These are phyloP conservation scores for Helicolenus hilgendorfi DNA, from an alignment of 2,797 vertebrate genomes.

Conservation along the genomic window DNA sequence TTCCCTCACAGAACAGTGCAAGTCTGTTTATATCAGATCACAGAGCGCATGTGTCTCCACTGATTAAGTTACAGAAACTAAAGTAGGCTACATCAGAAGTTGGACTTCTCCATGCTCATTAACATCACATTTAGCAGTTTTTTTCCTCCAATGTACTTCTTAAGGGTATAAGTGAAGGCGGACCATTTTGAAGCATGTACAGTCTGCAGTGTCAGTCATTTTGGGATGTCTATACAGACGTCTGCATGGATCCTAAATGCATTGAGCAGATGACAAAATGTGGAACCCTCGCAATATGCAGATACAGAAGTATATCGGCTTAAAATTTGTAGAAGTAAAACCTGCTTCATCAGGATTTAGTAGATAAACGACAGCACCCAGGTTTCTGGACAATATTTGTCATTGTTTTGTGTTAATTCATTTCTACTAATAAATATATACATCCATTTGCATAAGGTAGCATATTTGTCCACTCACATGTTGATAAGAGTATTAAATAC, in stretches of 20 bases:
- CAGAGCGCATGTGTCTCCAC: neutral
- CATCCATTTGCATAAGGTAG: too few species aligned
- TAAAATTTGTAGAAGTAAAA: neutral
- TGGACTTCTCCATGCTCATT: neutral
- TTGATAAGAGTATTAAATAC: too few species aligned
- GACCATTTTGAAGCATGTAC: neutral
- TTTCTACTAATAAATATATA: too few species aligned
- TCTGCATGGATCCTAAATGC: neutral
- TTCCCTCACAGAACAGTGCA: neutral
- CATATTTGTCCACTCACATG: too few species aligned
- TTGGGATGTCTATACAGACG: neutral
- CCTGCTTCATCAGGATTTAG: neutral
- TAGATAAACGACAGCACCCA: neutral
- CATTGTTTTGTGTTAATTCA: too few species aligned
- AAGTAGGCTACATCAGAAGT: neutral
- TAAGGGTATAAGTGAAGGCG: neutral
- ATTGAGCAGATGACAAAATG: neutral
- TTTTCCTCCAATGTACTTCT: too few species aligned
- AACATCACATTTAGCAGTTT: neutral
- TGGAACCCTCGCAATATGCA: neutral
- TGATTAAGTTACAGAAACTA: neutral
- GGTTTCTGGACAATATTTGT: too few species aligned
- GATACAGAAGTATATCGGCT: neutral
- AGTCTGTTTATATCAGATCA: neutral
- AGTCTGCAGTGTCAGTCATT: neutral